Conservation (phyloP, 2,113 vertebrate species). For the Oncorhynchus masou region DNA sequence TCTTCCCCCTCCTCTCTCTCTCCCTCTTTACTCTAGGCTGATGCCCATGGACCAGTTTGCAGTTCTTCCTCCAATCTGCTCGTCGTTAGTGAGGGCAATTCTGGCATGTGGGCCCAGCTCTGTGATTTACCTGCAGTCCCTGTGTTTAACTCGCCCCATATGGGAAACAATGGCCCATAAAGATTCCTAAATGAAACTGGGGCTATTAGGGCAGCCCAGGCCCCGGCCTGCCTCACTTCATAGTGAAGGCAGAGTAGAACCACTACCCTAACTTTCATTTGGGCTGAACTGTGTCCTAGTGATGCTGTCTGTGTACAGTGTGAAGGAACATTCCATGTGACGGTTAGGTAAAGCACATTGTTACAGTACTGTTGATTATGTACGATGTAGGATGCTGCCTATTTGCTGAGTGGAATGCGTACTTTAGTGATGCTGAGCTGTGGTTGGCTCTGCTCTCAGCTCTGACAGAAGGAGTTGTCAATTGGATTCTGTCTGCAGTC, state of each 20-base stretch:
- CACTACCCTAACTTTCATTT: too few species aligned
- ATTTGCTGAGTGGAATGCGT: background rate
- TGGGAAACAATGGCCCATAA: conserved; percentile 84
- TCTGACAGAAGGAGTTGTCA: background rate
- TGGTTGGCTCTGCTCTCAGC: conserved; percentile 48
- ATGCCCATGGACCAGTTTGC: conserved; percentile 6
- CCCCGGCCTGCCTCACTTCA: conserved; percentile 23
- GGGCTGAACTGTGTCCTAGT: too few species aligned
- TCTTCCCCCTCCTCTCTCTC: background rate
- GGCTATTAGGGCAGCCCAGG: conserved; percentile 72
- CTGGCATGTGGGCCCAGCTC: conserved; percentile 61
- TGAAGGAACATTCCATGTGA: background rate
- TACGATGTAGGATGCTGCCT: background rate
- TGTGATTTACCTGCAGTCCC: conserved; percentile 81
- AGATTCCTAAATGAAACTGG: conserved; percentile 78
- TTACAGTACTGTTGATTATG: too few species aligned
- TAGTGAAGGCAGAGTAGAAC: conserved; percentile 1
- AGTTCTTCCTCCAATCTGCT: conserved; percentile 73
- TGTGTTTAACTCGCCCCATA: conserved; percentile 88
- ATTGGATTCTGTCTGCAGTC: background rate
- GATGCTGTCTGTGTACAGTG: too few species aligned
- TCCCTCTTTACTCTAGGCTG: conserved; percentile 17
- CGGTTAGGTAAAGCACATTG: background rate
- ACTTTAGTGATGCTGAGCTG: conserved; percentile 29
- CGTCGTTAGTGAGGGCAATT: conserved; percentile 74